Evolutionary conservation across 2,888 invertebrate species (phyloP), one percentile per base, ranked within the genome.

Genomic region (Plutella xylostella): DNA sequence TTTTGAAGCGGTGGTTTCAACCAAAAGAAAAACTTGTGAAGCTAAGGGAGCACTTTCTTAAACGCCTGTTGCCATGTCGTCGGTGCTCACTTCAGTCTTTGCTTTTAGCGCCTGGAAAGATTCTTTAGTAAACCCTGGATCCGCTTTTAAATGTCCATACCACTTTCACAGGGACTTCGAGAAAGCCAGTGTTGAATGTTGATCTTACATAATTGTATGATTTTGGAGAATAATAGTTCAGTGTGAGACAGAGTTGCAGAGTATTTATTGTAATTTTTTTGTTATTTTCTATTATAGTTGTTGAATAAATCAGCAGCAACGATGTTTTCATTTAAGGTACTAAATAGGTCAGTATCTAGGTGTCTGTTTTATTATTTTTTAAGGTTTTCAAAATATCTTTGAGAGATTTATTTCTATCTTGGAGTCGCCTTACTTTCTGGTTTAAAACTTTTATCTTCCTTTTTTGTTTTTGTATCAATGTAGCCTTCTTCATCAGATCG

Each of bases 191-290:
- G 15, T 51, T 41, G 31, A 49, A 51, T 6, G 50, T 42, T 42
- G 37, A 9, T 31, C 52, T 49, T 7, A 53, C 44, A 31, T 50
- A 53, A 11, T 48, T 21, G 28, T 48, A 50, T 1, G 45, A 47
- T 39, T 43, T 48, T 42, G 48, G 49, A 17, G 45, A 45, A 20
- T 46, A 46, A 44, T 42, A 48, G 14, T 50, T 48, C 4, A 45
- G 12, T n/a, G 40, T 45, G 3, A 51, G 35, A 17, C 45, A 40
- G 39, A 45, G 42, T 20, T 2, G 9, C 28, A 6, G 28, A 28
- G n/a, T 28, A 28, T 28, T 28, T 4, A 3, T 28, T 28, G 20
- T 43, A 17, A 34, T 11, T 14, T n/a, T 12, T 9, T 7, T 14
- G 34, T 34, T 14, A 3, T 34, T 34, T 12, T 9, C 18, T 4